A percentile compares a stretch with the other conserved stretches of the same genome.
Conservation (phyloP, 2,888 invertebrate species). For the Tuta absoluta region DNA sequence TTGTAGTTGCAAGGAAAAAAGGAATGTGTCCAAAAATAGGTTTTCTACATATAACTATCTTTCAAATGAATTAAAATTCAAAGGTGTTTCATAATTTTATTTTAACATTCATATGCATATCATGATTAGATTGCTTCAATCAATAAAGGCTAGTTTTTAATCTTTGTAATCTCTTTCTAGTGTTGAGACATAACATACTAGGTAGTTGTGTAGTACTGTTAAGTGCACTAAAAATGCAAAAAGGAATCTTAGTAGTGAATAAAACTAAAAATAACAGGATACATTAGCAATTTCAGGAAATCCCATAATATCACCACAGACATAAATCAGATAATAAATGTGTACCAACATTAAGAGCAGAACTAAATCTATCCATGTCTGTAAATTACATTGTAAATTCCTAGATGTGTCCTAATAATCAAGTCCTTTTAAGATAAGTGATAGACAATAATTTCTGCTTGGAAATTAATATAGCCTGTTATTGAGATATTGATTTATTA, state of each 20-base stretch:
- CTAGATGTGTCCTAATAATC: neutral
- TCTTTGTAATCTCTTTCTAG: slow-evolving; percentile 23
- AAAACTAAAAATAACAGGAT: neutral
- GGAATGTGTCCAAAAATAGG: too few relatives aligned
- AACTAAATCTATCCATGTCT: too few relatives aligned
- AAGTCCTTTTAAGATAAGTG: neutral
- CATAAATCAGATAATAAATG: neutral
- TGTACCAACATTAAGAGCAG: too few relatives aligned
- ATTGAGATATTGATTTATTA: neutral
- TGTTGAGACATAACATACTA: neutral
- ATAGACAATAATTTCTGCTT: neutral
- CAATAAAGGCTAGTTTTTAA: slow-evolving; percentile 6
- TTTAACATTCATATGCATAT: neutral
- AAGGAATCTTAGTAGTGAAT: neutral
- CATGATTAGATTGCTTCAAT: neutral
- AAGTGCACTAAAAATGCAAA: neutral
- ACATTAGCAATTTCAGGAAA: neutral
- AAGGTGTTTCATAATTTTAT: too few relatives aligned
- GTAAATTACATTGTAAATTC: too few relatives aligned
- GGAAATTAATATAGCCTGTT: neutral
- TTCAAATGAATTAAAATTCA: too few relatives aligned
- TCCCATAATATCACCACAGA: neutral
- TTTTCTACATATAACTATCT: too few relatives aligned
- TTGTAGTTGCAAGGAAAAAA: neutral
- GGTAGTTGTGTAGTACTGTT: slow-evolving; percentile 7